Evolutionary conservation across 2,797 vertebrate genomes (phyloP).

Genomic region (Buphagus erythrorhynchus): DNA sequence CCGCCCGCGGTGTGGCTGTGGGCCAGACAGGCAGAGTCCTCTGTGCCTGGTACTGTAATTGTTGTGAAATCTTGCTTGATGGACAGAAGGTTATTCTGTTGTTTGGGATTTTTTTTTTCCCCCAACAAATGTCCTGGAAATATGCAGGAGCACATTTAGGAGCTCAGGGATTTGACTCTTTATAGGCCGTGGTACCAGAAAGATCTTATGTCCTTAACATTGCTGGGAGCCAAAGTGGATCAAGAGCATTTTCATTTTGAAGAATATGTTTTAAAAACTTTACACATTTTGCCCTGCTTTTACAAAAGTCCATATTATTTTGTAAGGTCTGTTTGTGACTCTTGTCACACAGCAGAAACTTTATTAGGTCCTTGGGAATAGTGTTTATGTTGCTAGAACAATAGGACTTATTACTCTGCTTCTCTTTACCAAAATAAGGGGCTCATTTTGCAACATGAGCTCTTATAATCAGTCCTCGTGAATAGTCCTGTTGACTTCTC

Average conservation of each 20-base stretch:
- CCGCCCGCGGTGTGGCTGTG: conserved; percentile 19
- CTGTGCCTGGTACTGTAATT: conserved; percentile 63
- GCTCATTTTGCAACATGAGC: neutral
- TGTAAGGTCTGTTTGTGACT: neutral
- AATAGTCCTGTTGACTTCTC: neutral
- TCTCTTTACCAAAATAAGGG: neutral
- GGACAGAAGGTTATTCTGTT: conserved; percentile 32
- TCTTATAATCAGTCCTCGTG: neutral
- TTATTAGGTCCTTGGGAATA: neutral
- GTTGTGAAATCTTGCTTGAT: conserved; percentile 56
- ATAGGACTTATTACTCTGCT: neutral
- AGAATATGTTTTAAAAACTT: neutral
- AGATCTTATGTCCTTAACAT: neutral
- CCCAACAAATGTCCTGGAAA: neutral
- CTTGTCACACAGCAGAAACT: neutral
- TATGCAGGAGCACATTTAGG: neutral
- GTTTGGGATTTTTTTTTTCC: neutral
- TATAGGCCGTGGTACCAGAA: neutral
- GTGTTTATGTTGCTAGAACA: neutral
- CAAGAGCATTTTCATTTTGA: neutral
- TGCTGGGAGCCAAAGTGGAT: neutral
- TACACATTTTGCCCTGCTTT: neutral
- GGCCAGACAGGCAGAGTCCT: conserved; percentile 59
- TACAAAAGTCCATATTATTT: neutral
- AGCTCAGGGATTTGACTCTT: neutral